Percentiles rank a stretch among this genome's conserved stretches.
phyloP scores from a whole-genome alignment of 2,888 invertebrate species.

The Acleris cristana region DNA sequence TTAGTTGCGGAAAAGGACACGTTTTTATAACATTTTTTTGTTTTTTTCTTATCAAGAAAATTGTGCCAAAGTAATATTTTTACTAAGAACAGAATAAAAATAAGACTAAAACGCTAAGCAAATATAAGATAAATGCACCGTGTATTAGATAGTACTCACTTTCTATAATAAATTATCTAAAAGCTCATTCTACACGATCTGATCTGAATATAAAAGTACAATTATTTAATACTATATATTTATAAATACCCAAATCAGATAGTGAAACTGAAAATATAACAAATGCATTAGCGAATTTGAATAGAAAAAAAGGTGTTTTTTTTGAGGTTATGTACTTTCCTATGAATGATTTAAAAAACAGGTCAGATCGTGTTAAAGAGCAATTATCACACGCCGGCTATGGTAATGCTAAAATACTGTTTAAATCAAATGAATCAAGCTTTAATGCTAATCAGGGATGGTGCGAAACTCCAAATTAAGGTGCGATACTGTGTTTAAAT shows the following conservation, averaged over 20 bases:
- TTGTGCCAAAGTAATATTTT: not conserved
- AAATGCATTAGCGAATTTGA: too few relatives aligned
- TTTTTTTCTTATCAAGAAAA: too few relatives aligned
- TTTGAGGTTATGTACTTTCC: too few relatives aligned
- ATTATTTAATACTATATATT: too few relatives aligned
- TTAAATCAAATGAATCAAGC: not conserved
- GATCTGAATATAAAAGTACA: not conserved
- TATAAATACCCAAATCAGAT: too few relatives aligned
- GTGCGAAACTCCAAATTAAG: too few relatives aligned
- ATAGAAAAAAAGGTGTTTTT: too few relatives aligned
- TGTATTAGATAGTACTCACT: conserved; percentile 35
- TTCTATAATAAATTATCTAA: conserved; percentile 30
- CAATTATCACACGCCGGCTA: conserved; percentile 8
- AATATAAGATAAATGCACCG: conserved; percentile 34
- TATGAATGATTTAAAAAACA: not conserved
- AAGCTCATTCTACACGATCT: conserved; percentile 1
- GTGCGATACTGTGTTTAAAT: too few relatives aligned
- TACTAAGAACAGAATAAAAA: not conserved
- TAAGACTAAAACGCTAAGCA: conserved; percentile 27
- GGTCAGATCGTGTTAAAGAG: conserved; percentile 6
- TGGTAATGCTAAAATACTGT: conserved; percentile 13
- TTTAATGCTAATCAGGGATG: too few relatives aligned
- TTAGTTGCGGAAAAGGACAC: too few relatives aligned
- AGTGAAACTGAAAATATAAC: too few relatives aligned
- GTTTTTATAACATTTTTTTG: too few relatives aligned